A percentile compares a stretch with the other conserved stretches of the same genome.
These are phyloP conservation scores for Podarcis siculus DNA, from an alignment of 2,797 vertebrate species.

Conservation along the genomic window DNA sequence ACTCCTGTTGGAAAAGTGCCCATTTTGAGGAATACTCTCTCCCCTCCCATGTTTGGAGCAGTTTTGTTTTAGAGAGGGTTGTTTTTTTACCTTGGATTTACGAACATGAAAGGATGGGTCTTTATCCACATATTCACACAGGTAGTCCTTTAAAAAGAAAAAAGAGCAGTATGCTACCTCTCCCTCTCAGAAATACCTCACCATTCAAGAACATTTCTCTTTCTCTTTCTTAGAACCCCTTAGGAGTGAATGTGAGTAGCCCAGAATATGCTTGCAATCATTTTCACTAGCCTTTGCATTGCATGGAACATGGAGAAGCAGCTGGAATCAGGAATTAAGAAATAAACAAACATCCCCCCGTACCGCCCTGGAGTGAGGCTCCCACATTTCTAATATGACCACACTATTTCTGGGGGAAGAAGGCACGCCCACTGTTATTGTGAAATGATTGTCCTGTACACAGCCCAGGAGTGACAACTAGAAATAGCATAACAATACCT, in stretches of 20 bases:
- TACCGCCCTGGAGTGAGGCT: background rate
- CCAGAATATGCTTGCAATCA: background rate
- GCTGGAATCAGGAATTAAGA: background rate
- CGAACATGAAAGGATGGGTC: background rate
- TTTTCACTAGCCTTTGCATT: background rate
- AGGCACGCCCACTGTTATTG: background rate
- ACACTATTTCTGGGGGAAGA: background rate
- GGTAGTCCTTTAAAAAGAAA: background rate
- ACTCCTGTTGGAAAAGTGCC: background rate
- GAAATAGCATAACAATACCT: slow-evolving; percentile 45
- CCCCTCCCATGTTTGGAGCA: background rate
- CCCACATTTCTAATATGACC: background rate
- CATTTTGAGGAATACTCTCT: background rate
- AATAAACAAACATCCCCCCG: background rate
- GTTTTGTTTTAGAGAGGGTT: background rate
- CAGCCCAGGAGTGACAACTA: background rate
- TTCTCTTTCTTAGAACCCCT: background rate
- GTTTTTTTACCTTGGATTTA: background rate
- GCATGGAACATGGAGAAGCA: background rate
- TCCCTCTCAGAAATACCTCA: background rate
- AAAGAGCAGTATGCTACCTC: background rate
- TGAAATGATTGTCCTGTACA: background rate
- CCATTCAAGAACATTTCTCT: background rate
- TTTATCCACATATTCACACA: background rate
- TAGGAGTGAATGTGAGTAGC: background rate